Base-by-base conservation (phyloP, 64 coral and sea anemone genomes). In the Pocillopora damicornis region DNA sequence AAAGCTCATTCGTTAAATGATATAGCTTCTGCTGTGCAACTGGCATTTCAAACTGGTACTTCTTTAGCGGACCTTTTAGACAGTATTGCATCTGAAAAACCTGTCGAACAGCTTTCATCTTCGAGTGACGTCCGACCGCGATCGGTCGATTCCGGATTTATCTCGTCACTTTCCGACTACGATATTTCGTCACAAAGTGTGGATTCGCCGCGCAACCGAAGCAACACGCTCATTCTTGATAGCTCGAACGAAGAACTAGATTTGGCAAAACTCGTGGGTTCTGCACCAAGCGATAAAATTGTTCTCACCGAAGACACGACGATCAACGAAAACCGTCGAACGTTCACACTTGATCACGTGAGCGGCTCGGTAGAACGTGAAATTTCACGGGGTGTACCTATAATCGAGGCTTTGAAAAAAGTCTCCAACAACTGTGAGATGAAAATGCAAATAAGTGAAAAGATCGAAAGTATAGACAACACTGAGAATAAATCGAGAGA, bases 321-420 rank as follows among this genome's bases (percentile, higher is more conserved):
- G 58, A 1, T 15, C 45, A 16, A 42, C 16, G 63, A 75, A 0
- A 88, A 82, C 45, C 93, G 93, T 9, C 79, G 86, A 51, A 95
- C 93, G 18, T 95, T 91, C 61, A 88, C 79, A 57, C 86, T 92
- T 15, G 94, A 92, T 30, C 75, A 87, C 30, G 68, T 92, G 30
- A 77, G 45, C n/a, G 37, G 59, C 51, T 86, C 92, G 58, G 17
- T 93, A 13, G 87, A 83, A 20, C 87, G 16, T 60, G 94, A 87
- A 38, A 15, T 82, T 11, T 64, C 26, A 67, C 80, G 73, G 69
- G 94, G 81, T 60, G n/a, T 92, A 34, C 94, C 94, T 60, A 73
- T 92, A 36, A 73, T 95, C 42, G 75, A 92, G 59, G 76, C 30
- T 63, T 68, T 89, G 37, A 76, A 89, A 58, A 92, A 89, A 9